These are phyloP conservation scores for Dorcus hopei DNA, from an alignment of 2,888 invertebrate genomes.

Conservation along the genomic window DNA sequence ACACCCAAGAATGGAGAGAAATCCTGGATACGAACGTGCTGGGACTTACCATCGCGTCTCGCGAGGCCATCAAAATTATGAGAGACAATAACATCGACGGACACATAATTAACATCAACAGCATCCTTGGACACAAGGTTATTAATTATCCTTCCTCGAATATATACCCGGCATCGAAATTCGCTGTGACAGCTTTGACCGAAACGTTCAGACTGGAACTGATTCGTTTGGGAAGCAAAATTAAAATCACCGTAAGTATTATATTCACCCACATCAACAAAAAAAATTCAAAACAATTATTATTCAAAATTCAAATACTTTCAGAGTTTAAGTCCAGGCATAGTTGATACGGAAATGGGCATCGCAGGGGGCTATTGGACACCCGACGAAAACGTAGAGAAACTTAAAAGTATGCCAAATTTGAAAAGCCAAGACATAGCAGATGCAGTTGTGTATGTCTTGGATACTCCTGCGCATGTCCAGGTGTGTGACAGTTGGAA, in stretches of 20 bases:
- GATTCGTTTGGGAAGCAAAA: slow-evolving; percentile 1
- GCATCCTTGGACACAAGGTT: slow-evolving; percentile 4
- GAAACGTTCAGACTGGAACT: slow-evolving; percentile 2
- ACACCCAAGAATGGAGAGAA: slow-evolving; percentile 3
- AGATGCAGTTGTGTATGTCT: not conserved
- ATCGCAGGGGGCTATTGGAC: too few species aligned
- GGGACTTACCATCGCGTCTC: slow-evolving; percentile 2
- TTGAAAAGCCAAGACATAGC: not conserved
- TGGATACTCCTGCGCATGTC: not conserved
- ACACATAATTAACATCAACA: slow-evolving; percentile 14
- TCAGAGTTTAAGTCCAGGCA: not conserved
- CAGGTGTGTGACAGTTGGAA: not conserved
- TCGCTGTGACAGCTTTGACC: not conserved
- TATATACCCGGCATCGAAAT: slow-evolving; percentile 2
- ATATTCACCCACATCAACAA: too few species aligned
- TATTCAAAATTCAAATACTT: not conserved
- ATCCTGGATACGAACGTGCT: slow-evolving; percentile 12
- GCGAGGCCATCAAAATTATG: slow-evolving; percentile 13
- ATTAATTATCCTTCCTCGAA: not conserved
- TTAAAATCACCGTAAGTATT: slow-evolving; percentile 1
- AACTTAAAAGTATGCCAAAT: too few species aligned
- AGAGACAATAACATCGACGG: slow-evolving; percentile 4
- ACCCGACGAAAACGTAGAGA: too few species aligned
- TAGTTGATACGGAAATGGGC: slow-evolving; percentile 1
- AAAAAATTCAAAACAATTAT: not conserved